Percentiles rank a stretch among this genome's conserved stretches.
These are phyloP conservation scores for Epinephelus moara DNA, from an alignment of 2,113 vertebrate genomes.

Conservation along the genomic window DNA sequence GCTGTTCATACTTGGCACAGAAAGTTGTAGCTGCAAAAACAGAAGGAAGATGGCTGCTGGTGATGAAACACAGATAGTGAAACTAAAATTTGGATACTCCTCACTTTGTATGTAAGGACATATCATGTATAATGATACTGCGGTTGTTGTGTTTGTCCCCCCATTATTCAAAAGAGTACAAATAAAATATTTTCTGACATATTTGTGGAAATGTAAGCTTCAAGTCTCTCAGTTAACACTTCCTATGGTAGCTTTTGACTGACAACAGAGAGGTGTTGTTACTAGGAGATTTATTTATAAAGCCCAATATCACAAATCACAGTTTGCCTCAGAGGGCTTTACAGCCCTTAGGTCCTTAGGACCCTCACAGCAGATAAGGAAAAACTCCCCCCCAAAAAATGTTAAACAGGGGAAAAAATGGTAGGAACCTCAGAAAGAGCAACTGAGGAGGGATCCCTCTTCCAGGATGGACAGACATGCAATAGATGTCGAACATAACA, in stretches of 20 bases:
- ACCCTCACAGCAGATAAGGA: no score
- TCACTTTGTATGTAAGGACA: neutral
- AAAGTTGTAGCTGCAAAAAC: neutral
- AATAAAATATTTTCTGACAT: neutral
- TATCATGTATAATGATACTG: neutral
- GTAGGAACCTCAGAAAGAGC: no score
- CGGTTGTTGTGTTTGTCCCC: neutral
- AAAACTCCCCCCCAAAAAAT: no score
- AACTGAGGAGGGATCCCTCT: no score
- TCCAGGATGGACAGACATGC: no score
- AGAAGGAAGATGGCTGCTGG: neutral
- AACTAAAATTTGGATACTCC: neutral
- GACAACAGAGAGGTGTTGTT: neutral
- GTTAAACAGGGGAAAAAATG: no score
- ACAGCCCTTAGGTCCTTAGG: no score
- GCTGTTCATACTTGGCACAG: slow-evolving; percentile 17
- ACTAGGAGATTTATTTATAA: neutral
- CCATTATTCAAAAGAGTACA: neutral
- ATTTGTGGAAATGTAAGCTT: neutral
- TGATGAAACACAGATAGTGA: neutral
- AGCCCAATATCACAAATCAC: no score
- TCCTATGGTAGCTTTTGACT: neutral
- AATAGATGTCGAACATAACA: no score
- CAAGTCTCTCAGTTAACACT: neutral
- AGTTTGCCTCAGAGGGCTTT: no score